phyloP scores from a whole-genome alignment of 2,888 invertebrate species.

The Scotopteryx bipunctaria region DNA sequence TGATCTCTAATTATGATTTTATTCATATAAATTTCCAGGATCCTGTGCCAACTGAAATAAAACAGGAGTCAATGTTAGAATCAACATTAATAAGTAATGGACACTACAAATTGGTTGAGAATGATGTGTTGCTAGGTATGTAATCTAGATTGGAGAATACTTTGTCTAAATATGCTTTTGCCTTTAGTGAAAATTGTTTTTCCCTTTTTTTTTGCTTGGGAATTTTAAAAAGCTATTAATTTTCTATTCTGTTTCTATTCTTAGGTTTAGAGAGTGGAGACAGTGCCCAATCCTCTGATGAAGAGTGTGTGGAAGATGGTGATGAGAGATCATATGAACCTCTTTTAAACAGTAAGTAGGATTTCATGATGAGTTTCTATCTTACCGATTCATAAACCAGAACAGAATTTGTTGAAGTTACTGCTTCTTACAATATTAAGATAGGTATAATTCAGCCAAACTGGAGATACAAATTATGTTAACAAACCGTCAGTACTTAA shows the following conservation, averaged over 20 bases:
- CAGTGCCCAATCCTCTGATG: conserved; percentile 50
- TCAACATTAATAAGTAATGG: conserved; percentile 37
- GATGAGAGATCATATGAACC: conserved; percentile 47
- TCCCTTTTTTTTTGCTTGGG: too few species aligned
- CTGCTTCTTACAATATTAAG: too few species aligned
- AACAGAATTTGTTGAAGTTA: too few species aligned
- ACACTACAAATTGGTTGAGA: conserved; percentile 43
- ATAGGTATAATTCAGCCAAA: too few species aligned
- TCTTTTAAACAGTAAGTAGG: conserved; percentile 52
- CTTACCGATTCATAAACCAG: too few species aligned
- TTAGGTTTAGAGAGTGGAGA: conserved; percentile 51
- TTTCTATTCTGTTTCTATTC: too few species aligned
- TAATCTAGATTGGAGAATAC: background rate
- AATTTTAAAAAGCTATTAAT: too few species aligned
- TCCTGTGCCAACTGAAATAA: conserved; percentile 51
- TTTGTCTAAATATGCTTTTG: background rate
- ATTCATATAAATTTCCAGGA: conserved; percentile 44
- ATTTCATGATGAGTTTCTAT: too few species aligned
- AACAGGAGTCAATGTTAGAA: conserved; percentile 53
- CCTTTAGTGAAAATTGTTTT: too few species aligned
- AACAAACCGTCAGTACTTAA: too few species aligned
- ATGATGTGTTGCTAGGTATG: conserved; percentile 53
- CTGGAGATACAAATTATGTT: too few species aligned
- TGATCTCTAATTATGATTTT: background rate
- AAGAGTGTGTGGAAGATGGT: conserved; percentile 49